These are phyloP conservation scores for Andrena trimmerana DNA, from an alignment of 2,888 invertebrate genomes.

Conservation along the genomic window DNA sequence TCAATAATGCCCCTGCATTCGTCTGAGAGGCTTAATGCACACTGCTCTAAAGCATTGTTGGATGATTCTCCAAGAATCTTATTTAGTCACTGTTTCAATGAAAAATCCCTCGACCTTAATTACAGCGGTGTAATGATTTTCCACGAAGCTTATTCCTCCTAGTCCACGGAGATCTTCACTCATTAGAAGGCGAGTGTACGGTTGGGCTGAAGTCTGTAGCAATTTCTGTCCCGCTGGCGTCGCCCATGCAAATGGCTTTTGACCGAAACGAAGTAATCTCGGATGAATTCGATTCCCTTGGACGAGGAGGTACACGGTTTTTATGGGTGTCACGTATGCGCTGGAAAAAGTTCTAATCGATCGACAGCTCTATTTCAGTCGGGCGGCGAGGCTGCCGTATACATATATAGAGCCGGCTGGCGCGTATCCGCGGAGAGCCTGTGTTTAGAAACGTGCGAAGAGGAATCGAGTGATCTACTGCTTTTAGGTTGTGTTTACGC, in stretches of 20 bases:
- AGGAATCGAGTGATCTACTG: constrained; percentile 72
- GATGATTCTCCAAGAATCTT: background rate
- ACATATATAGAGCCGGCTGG: constrained; percentile 16
- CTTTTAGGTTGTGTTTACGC: constrained; percentile 75
- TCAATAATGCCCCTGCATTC: background rate
- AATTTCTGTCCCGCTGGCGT: background rate
- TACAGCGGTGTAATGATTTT: too few species aligned
- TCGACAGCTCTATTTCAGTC: constrained; percentile 58
- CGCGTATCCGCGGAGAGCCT: constrained; percentile 46
- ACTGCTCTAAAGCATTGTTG: background rate
- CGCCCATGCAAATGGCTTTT: constrained; percentile 44
- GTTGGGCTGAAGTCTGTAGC: background rate
- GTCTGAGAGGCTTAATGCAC: background rate
- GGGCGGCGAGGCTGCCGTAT: background rate
- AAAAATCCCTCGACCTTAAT: too few species aligned
- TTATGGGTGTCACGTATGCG: constrained; percentile 61
- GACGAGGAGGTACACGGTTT: constrained; percentile 55
- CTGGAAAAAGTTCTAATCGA: constrained; percentile 58
- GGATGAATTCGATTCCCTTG: constrained; percentile 56
- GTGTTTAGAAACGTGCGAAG: constrained; percentile 66
- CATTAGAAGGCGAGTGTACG: background rate
- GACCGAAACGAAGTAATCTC: constrained; percentile 52
- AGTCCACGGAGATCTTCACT: background rate
- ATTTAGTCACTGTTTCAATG: too few species aligned
- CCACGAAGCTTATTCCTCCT: background rate